Evolutionary conservation across 2,113 vertebrate species (phyloP).

Genomic region (Tragelaphus strepsiceros): DNA sequence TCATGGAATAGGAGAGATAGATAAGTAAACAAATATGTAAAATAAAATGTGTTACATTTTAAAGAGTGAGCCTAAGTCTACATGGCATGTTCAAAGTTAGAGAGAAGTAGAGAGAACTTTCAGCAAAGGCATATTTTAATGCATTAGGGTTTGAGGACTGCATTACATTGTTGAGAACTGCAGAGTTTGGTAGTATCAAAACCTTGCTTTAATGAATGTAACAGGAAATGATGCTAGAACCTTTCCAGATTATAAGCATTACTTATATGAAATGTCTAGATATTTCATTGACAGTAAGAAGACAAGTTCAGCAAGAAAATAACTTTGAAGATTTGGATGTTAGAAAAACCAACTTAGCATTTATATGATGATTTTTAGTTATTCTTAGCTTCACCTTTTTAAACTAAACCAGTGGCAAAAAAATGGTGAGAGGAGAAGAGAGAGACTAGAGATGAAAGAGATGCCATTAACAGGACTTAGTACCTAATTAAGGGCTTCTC

Average conservation of each 20-base stretch:
- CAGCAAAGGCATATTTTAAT: neutral
- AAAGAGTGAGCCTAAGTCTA: neutral
- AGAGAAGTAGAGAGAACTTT: neutral
- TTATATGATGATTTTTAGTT: neutral
- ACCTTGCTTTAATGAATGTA: neutral
- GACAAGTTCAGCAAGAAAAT: neutral
- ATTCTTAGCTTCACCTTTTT: neutral
- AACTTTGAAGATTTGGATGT: neutral
- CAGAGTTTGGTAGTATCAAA: neutral
- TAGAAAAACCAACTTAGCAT: neutral
- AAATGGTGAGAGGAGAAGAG: neutral
- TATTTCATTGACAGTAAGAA: neutral
- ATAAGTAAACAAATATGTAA: neutral
- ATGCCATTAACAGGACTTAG: neutral
- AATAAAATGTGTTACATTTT: neutral
- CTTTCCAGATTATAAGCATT: neutral
- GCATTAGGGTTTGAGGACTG: neutral
- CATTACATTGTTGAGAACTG: neutral
- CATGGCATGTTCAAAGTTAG: neutral
- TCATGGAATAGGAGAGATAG: neutral
- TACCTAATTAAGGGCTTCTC: neutral
- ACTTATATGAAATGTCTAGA: neutral
- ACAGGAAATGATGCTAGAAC: neutral
- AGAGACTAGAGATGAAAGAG: neutral
- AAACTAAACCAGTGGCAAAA: neutral